Evolutionary conservation across 2,888 invertebrate species (phyloP), one percentile per base, ranked within the genome.

Genomic region (Hedychridium roseum): DNA sequence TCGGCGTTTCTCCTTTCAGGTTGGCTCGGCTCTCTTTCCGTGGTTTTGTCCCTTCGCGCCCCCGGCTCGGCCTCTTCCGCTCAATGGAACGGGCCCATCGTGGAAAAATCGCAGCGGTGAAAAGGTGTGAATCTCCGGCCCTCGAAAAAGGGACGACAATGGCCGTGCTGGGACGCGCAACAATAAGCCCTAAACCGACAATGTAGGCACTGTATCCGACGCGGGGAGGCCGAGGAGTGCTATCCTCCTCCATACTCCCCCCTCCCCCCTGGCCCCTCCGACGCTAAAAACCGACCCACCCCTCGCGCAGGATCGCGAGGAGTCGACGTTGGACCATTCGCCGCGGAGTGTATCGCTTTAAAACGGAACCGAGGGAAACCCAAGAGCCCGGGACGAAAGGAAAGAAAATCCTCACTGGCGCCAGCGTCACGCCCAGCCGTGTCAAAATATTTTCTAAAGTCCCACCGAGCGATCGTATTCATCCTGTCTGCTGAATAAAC

Each of bases 391-490:
- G n/a, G 1, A 5, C 16, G 20, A 39, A 14, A 28, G 39, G 15
- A 28, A n/a, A 53, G 40, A 44, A 37, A 45, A 40, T 50, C n/a
- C n/a, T 31, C 38, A 37, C 21, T 30, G 34, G 23, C 23, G 40
- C 30, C 35, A 38, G 57, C 54, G 59, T 61, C 70, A 71, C 76
- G 72, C 76, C 75, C 64, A 69, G 60, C 54, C 54, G 57, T 75
- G 76, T 78, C 78, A 76, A 74, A 78, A 78, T 75, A 78, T 78
- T 75, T 74, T 66, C 60, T 41, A 51, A 53, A 48, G 52, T 40
- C 5, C 48, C 50, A n/a, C n/a, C n/a, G n/a, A n/a, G n/a, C n/a
- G n/a, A n/a, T n/a, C n/a, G n/a, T n/a, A n/a, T n/a, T n/a, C n/a
- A n/a, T n/a, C n/a, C n/a, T n/a, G n/a, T n/a, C n/a, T n/a, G n/a